Base-by-base conservation (phyloP, 2,797 vertebrate genomes). In the Psittacula derbiana region DNA sequence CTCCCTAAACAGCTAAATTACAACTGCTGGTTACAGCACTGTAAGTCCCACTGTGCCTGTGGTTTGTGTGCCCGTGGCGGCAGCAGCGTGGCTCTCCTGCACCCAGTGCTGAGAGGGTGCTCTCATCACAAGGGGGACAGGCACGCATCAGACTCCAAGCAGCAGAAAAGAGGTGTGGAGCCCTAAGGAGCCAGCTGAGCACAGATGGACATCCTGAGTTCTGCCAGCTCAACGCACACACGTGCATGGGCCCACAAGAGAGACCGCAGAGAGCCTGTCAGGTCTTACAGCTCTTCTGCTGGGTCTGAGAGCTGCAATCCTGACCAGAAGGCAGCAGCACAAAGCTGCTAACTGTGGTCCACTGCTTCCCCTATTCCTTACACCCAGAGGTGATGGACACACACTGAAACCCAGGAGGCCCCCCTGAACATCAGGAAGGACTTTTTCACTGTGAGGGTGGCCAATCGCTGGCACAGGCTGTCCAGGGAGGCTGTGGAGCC, bases 41-140 rank as follows among this genome's bases (percentile, higher is more conserved):
- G 38, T 24, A 80, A 25, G 69, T 53, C 44, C 30, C 1, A 1
- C 41, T 69, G 24, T 46, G 36, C 16, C 58, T 1, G 1, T 33
- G 41, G 30, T 43, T 31, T 43, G 36, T 50, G 53, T 25, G 23
- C 40, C 28, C 44, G 38, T 0, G 1, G 36, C 11, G 72, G 60
- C 55, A 47, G 33, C 3, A 74, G 27, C 1, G 0, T 27, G 36
- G 53, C 67, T 80, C 10, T 79, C 28, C 58, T 36, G 71, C 30
- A 23, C 31, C 46, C 40, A 11, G 40, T 80, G 55, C 36, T 3
- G 33, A 65, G 50, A 16, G 24, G 49, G 60, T 25, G 47, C n/a
- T 80, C 41, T 24, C 1, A 0, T 55, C 40, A 5, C 2, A 4
- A 5, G 0, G 0, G 14, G n/a, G 76, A 31, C 28, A 46, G 64